Evolutionary conservation across 1,140 invertebrate species (phyloP), one percentile per base, ranked within the genome.

Genomic region (Drosophila melanica): DNA sequence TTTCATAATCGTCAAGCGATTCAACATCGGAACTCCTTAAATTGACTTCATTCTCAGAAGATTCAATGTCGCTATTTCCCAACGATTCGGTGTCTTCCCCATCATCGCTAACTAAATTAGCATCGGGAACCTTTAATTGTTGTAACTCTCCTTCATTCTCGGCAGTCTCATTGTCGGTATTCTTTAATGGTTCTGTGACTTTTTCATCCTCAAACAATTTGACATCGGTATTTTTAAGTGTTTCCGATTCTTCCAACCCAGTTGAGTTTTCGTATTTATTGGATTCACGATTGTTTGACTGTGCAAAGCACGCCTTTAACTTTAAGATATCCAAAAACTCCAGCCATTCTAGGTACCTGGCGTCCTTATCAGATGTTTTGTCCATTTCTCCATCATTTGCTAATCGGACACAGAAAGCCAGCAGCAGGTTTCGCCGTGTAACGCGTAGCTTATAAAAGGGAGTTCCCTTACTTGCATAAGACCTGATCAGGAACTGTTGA

Each of bases 361-460:
- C 16, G 0, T 4, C 0, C 0, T 16, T 8, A 1, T 60, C 1
- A 1, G 16, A 23, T 6, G 2, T 0, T n/a, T 20, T 3, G 9
- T 27, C 30, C 2, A 20, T 3, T 0, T 1, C 8, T 3, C 8
- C 1, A 11, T 16, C 18, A 0, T 18, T 44, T 0, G 4, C n/a
- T 42, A 4, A 14, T 8, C 23, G 3, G 8, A 69, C 69, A 48
- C 81, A 78, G 12, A 74, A 68, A 0, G 53, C 81, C 4, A 85
- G 14, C 0, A 85, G 18, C 8, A 85, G 39, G 42, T 85, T 85
- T 2, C 81, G 60, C 3, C 69, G 45, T 1, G 57, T 79, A 7
- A 76, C 57, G 4, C 27, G 45, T 4, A 86, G 27, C 23, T 33
- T 23, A 9, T 64, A 79, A 12, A 87, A 67, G 0, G 79, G 62